Evolutionary conservation across 2,113 vertebrate genomes (phyloP).

Genomic region (Geococcyx californianus): DNA sequence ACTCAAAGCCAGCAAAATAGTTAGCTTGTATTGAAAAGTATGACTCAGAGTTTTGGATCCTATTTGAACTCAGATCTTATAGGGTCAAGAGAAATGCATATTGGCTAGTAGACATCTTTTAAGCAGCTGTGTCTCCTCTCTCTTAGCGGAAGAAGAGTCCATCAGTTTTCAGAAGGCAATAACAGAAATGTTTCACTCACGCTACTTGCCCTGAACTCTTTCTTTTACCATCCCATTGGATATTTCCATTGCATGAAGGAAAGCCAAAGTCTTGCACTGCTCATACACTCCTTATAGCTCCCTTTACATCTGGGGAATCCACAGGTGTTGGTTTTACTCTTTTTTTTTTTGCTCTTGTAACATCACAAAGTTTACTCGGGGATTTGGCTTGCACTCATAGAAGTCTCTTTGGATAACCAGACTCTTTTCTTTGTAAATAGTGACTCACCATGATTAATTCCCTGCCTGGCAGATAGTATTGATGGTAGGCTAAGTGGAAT

Average conservation of each 20-base stretch:
- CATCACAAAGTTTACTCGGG: not conserved
- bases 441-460: not conserved
- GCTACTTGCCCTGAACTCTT: not conserved
- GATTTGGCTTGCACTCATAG: not conserved
- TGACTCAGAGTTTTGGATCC: not conserved
- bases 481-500: not conserved
- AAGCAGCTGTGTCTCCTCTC: not conserved
- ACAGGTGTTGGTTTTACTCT: not conserved
- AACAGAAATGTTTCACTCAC: not conserved
- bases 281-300: not conserved
- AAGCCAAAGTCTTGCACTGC: not conserved
- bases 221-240: not conserved
- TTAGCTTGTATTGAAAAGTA: not conserved
- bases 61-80: not conserved
- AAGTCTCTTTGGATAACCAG: not conserved
- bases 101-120: not conserved
- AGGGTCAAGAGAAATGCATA: not conserved
- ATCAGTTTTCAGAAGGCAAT: not conserved
- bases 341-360: not conserved
- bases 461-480: not conserved
- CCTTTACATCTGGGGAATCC: not conserved
- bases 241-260: not conserved
- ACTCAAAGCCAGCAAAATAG: not conserved
- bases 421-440: not conserved
- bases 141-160: not conserved